phyloP scores from a whole-genome alignment of 1,140 invertebrate species.

The Sogatella furcifera region DNA sequence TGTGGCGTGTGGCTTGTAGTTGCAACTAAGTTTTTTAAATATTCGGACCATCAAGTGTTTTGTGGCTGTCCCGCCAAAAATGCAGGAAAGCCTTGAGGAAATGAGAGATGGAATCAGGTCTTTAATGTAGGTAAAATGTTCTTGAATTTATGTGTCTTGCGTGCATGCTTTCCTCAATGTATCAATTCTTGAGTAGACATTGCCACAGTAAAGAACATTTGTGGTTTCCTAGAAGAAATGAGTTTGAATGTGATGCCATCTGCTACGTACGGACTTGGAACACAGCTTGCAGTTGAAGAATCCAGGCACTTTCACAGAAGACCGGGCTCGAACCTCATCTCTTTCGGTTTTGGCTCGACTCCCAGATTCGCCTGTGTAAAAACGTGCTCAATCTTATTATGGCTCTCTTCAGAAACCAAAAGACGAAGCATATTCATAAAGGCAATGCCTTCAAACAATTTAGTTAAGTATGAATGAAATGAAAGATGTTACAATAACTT shows the following conservation, averaged over 20 bases:
- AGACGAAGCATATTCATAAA: no score
- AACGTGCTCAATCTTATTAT: neutral
- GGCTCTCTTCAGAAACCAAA: no score
- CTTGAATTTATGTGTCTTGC: slow-evolving; percentile 11
- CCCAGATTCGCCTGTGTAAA: slow-evolving; percentile 1
- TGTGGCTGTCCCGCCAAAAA: no score
- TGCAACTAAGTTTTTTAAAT: no score
- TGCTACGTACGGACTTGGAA: slow-evolving; percentile 71
- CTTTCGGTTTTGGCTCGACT: no score
- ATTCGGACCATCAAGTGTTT: no score
- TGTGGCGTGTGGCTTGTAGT: no score
- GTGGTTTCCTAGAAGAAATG: slow-evolving; percentile 63
- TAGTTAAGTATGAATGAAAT: no score
- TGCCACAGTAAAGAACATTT: slow-evolving; percentile 69
- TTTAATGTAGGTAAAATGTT: neutral
- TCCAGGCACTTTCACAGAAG: slow-evolving; percentile 6
- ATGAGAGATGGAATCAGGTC: no score
- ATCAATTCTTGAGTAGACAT: slow-evolving; percentile 74
- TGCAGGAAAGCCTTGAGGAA: no score
- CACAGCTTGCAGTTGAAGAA: slow-evolving; percentile 50
- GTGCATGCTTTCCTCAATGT: slow-evolving; percentile 29
- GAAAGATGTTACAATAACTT: no score
- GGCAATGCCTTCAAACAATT: no score
- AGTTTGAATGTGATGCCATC: slow-evolving; percentile 76
- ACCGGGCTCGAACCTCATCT: neutral